Evolutionary conservation across 2,888 invertebrate genomes (phyloP).

Genomic region (Acheta domesticus): DNA sequence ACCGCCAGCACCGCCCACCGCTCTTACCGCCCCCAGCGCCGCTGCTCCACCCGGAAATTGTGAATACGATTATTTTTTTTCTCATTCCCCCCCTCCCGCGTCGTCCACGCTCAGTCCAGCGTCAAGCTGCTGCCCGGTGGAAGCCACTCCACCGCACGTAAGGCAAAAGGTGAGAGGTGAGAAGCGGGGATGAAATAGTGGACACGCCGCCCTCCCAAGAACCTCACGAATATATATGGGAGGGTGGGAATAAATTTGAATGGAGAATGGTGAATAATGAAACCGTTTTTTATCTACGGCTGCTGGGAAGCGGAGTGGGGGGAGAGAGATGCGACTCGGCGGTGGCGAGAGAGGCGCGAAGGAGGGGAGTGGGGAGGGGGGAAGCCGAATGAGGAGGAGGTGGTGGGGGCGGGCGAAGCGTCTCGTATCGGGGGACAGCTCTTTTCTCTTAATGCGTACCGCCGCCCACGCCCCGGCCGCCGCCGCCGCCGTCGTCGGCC

Average conservation of each 20-base stretch:
- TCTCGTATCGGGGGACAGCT: not conserved
- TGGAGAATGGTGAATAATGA: constrained; percentile 18
- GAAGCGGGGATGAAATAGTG: not conserved
- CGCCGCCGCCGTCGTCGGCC: not conserved
- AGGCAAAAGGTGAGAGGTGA: too few species aligned
- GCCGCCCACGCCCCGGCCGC: not conserved
- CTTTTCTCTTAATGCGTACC: not conserved
- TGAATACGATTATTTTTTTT: too few species aligned
- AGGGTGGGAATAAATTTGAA: not conserved
- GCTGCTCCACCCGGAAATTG: too few species aligned
- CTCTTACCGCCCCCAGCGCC: too few species aligned
- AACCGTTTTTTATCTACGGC: not conserved
- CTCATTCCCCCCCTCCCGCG: too few species aligned
- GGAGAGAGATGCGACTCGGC: not conserved
- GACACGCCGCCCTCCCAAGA: not conserved
- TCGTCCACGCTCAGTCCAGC: too few species aligned
- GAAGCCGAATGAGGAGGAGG: not conserved
- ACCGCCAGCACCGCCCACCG: too few species aligned
- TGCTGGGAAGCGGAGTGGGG: not conserved
- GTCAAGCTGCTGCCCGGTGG: too few species aligned
- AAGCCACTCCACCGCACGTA: too few species aligned
- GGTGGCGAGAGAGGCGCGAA: not conserved
- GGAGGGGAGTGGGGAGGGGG: not conserved
- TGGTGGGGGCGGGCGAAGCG: not conserved
- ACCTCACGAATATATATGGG: constrained; percentile 9